Percentiles rank a stretch among this genome's conserved stretches.
These are phyloP conservation scores for Meiosimyza platycephala DNA, from an alignment of 2,888 invertebrate genomes.

Conservation along the genomic window DNA sequence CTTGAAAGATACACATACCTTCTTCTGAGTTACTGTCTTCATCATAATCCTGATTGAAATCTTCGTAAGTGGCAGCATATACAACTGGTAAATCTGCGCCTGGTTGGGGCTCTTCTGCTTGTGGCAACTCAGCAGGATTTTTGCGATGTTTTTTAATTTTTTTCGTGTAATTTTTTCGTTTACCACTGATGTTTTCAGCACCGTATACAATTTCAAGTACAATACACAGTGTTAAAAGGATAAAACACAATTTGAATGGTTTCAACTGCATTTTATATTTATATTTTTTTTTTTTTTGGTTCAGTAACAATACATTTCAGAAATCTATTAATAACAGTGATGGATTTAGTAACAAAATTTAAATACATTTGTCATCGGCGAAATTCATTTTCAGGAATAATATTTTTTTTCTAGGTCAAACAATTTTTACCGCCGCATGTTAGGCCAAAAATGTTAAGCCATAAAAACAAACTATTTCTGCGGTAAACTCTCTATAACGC, in stretches of 20 bases:
- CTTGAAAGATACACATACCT: slow-evolving; percentile 32
- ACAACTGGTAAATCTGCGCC: slow-evolving; percentile 46
- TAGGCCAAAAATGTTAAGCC: too few species aligned
- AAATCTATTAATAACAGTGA: too few species aligned
- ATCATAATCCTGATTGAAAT: slow-evolving; percentile 51
- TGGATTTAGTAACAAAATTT: too few species aligned
- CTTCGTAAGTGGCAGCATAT: slow-evolving; percentile 35
- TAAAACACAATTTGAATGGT: background rate
- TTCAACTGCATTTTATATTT: background rate
- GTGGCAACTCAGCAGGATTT: slow-evolving; percentile 47
- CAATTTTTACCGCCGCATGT: too few species aligned
- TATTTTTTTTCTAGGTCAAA: too few species aligned
- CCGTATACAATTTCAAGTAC: slow-evolving; percentile 2
- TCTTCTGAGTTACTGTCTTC: slow-evolving; percentile 52
- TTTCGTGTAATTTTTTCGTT: slow-evolving; percentile 25
- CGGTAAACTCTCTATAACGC: too few species aligned
- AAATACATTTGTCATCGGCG: too few species aligned
- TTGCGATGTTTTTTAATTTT: slow-evolving; percentile 38
- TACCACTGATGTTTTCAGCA: slow-evolving; percentile 17
- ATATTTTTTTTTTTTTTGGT: background rate
- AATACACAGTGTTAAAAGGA: slow-evolving; percentile 16
- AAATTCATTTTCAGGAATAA: too few species aligned
- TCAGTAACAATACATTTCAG: too few species aligned
- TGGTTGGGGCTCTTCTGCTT: slow-evolving; percentile 52
- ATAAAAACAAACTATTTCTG: too few species aligned